These are phyloP conservation scores for Xestia c-nigrum DNA, from an alignment of 2,888 invertebrate species.

Conservation along the genomic window DNA sequence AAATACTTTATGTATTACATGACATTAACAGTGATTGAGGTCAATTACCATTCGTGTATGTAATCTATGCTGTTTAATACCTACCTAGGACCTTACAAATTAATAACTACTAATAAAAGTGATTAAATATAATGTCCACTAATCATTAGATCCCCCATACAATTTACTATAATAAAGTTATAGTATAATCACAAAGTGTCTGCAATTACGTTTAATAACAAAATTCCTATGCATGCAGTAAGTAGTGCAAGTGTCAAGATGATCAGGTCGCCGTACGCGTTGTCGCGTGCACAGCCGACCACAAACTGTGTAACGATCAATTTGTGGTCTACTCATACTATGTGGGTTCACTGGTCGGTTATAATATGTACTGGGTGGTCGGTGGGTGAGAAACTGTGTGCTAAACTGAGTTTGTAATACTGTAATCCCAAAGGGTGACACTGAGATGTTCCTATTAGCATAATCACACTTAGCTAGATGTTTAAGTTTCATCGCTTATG, in stretches of 20 bases:
- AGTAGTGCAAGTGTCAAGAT: conserved; percentile 54
- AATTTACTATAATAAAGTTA: conserved; percentile 20
- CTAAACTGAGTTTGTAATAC: not conserved
- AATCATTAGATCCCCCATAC: conserved; percentile 1
- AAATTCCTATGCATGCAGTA: conserved; percentile 24
- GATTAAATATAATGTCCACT: not conserved
- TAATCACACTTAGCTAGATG: not conserved
- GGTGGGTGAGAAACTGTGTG: not conserved
- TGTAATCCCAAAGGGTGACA: not conserved
- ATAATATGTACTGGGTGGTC: not conserved
- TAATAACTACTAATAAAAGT: not conserved
- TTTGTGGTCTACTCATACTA: conserved; percentile 37
- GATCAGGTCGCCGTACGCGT: conserved; percentile 44
- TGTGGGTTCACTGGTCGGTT: not conserved
- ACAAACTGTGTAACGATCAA: conserved; percentile 37
- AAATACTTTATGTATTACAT: not conserved
- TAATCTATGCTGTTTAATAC: not conserved
- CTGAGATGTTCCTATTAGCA: not conserved
- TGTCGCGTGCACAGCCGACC: conserved; percentile 34
- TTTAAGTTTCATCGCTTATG: not conserved
- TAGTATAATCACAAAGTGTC: not conserved
- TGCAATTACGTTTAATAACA: conserved; percentile 21
- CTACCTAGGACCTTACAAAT: not conserved
- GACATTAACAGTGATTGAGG: not conserved
- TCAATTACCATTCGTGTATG: not conserved